Base-by-base conservation (phyloP, 2,113 vertebrate genomes). In the Pantherophis guttatus region DNA sequence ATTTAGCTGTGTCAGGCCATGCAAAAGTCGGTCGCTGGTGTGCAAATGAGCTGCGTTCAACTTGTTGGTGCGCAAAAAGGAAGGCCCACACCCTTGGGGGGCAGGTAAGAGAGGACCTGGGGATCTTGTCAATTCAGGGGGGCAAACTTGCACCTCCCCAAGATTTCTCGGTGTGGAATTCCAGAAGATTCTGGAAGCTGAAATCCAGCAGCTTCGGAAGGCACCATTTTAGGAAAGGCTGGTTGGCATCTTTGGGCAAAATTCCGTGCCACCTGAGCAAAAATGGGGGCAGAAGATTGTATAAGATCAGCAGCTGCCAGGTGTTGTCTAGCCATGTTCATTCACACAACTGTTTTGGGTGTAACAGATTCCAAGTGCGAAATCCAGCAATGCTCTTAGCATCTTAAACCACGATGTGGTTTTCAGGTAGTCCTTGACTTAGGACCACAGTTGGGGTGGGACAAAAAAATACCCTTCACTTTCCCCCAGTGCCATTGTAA, bases 11-110 rank as follows among this genome's bases (percentile, higher is more conserved):
- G 1, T 0, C 54, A 90, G 92, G 93, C 93, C 91, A 50, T 91
- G 95, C 90, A 93, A 88, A 94, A 96, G 48, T 86, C 39, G 21
- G 87, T 90, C 62, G 2, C 81, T 65, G 65, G 59, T 70, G 53
- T 26, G 24, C 26, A 13, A 12, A 70, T 70, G 65, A 70, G 75
- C 75, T 1, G 17, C 2, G n/a, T 21, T 17, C 50, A 1, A 21
- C 3, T 17, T 85, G 2, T 19, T 0, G 3, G 19, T 11, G 10
- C 5, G 3, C 12, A 29, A 4, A 93, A 55, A 55, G 19, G 57
- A 59, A 86, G 48, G 26, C 6, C 33, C 9, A 21, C 29, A 3
- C 17, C 2, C 33, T 15, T 9, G 86, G 91, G 29, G 89, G 44
- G 8, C 44, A 93, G 87, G 70, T 90, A 75, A 3, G 10, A 70